Conservation (phyloP, 2,113 vertebrate species). For the Scomber japonicus region DNA sequence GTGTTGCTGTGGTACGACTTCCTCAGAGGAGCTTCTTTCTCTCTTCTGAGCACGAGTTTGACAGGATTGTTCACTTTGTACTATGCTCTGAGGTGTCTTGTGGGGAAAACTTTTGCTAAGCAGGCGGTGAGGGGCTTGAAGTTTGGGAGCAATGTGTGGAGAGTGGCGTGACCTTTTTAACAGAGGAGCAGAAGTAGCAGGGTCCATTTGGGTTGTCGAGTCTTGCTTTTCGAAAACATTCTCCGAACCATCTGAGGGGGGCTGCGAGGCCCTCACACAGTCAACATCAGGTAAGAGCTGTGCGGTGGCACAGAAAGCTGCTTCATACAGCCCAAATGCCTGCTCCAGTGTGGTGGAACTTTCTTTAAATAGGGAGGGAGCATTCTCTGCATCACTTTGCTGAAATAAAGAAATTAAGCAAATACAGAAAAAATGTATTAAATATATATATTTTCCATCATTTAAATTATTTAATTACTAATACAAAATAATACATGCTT, state of each 20-base stretch:
- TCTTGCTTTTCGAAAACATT: conserved; percentile 69
- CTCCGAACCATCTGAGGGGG: conserved; percentile 9
- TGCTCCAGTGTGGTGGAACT: conserved; percentile 56
- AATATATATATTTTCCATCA: not conserved
- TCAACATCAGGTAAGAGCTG: conserved; percentile 51
- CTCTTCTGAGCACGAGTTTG: conserved; percentile 39
- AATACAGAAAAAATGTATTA: not conserved
- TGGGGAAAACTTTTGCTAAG: conserved; percentile 21
- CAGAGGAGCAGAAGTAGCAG: conserved; percentile 41
- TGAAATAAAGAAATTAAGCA: conserved; percentile 23
- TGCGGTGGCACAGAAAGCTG: conserved; percentile 60
- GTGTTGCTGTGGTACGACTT: conserved; percentile 74
- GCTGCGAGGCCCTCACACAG: conserved; percentile 40
- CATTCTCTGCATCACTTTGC: conserved; percentile 47
- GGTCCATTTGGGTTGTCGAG: conserved; percentile 63
- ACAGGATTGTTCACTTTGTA: conserved; percentile 44
- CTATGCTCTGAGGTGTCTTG: conserved; percentile 21
- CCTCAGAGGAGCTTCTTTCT: conserved; percentile 71
- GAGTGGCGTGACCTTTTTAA: conserved; percentile 69
- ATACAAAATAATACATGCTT: not conserved
- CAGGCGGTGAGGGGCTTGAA: conserved; percentile 23
- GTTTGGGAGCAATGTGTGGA: conserved; percentile 34
- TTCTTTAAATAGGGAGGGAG: conserved; percentile 57
- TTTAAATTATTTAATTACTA: not conserved
- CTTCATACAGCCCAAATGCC: conserved; percentile 63